Evolutionary conservation across 2,888 invertebrate species (phyloP), one percentile per base, ranked within the genome.

Genomic region (Ichneumon xanthorius): DNA sequence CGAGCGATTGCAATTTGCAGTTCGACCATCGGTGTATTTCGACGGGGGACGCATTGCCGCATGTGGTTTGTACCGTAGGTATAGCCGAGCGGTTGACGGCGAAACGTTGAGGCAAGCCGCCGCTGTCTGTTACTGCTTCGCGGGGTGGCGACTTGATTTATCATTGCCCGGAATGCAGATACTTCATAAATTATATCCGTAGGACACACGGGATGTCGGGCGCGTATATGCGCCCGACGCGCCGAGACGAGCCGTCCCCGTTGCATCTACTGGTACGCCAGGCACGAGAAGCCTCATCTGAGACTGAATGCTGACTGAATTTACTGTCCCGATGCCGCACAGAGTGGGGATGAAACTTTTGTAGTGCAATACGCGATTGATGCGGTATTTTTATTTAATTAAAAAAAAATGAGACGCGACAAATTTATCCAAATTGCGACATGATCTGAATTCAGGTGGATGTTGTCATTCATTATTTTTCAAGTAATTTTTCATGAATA

Each of bases 181-280:
- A 91, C 92, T 92, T 93, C 91, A 93, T 93, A 93, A 93, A 93
- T 93, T 93, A 93, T 93, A 92, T 89, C 92, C 88, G 90, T 88
- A 88, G 87, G 90, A 90, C 90, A 90, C 90, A 89, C 89, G 85
- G 87, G 88, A 90, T 87, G 90, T 92, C 90, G 90, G 87, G 89
- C 89, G 90, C 89, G 91, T 87, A 90, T 89, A 90, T 91, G 88
- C 88, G 87, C 87, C 84, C 87, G 80, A 72, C 84, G 65, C 80
- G 88, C n/a, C 40, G 40, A 22, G 67, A 88, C 87, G 89, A 88
- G 89, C 88, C 90, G 90, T 90, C 89, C 88, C 70, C 63, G 65
- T 67, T 53, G 70, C 72, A 65, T 81, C 19, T 40, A 87, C 88
- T 89, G 92, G 93, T 91, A 93, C 91, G 91, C 92, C 89, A 91